Conservation (phyloP, 2,888 invertebrate genomes). For the Macrostomum cliftonense region DNA sequence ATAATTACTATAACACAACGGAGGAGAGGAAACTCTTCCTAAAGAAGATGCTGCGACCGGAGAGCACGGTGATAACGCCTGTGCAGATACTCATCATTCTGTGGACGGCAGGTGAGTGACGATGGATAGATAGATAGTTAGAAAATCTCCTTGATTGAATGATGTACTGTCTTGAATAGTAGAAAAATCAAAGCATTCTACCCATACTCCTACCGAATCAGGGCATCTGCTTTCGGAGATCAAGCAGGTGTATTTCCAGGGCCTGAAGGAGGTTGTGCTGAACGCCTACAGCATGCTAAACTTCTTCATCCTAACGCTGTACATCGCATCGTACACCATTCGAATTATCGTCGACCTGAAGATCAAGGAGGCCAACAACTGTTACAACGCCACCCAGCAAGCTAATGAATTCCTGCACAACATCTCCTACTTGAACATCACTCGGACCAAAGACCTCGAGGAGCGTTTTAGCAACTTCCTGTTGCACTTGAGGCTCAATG, state of each 20-base stretch:
- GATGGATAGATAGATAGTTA: no score
- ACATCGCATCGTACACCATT: constrained; percentile 34
- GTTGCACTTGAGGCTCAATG: no score
- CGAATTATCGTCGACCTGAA: constrained; percentile 33
- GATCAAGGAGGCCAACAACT: constrained; percentile 28
- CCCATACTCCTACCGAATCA: no score
- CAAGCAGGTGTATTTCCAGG: constrained; percentile 34
- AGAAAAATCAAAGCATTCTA: no score
- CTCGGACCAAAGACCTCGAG: no score
- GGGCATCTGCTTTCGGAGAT: constrained; percentile 36
- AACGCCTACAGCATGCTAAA: constrained; percentile 35
- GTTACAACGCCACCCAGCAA: constrained; percentile 24
- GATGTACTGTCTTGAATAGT: no score
- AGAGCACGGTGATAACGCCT: constrained; percentile 33
- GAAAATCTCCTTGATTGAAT: no score
- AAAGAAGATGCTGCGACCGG: constrained; percentile 30
- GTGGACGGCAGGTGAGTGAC: constrained; percentile 32
- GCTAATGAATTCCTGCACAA: constrained; percentile 21
- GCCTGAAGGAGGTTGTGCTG: constrained; percentile 29
- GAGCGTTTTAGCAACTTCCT: no score
- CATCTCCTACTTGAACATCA: constrained; percentile 12
- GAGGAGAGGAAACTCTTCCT: constrained; percentile 12
- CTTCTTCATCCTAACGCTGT: constrained; percentile 33
- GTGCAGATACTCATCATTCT: constrained; percentile 37
- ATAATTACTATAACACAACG: constrained; percentile 7